Conservation (phyloP, 2,888 invertebrate species). For the Cryptocheilus praepositus region DNA sequence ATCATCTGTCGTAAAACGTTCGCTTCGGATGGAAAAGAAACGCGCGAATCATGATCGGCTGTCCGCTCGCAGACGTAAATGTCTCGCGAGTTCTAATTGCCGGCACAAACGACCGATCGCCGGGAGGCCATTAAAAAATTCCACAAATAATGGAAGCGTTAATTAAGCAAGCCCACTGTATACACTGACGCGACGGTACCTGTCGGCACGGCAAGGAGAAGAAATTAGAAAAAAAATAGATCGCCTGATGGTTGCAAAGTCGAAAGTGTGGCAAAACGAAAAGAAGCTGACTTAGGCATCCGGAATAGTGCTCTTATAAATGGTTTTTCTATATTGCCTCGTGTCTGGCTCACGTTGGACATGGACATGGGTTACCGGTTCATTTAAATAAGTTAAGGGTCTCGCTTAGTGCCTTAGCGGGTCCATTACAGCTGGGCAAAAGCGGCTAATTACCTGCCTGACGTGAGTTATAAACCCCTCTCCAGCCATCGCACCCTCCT, state of each 20-base stretch:
- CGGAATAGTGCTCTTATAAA: conserved; percentile 73
- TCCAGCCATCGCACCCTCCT: conserved; percentile 52
- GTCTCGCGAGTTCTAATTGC: not conserved
- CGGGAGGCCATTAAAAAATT: conserved; percentile 19
- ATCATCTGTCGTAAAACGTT: conserved; percentile 10
- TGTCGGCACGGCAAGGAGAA: conserved; percentile 41
- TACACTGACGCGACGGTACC: conserved; percentile 38
- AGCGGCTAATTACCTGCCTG: conserved; percentile 75
- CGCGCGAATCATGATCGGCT: not conserved
- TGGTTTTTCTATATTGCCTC: conserved; percentile 75
- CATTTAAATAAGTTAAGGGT: conserved; percentile 75
- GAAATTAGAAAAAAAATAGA: conserved; percentile 41
- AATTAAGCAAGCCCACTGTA: conserved; percentile 23
- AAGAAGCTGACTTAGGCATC: conserved; percentile 57
- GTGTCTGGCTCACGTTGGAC: conserved; percentile 68
- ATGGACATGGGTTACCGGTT: conserved; percentile 74
- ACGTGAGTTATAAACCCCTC: conserved; percentile 74
- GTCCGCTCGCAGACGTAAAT: too few relatives aligned
- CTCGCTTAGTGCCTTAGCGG: conserved; percentile 71
- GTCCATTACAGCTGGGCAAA: conserved; percentile 74
- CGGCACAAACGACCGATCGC: not conserved
- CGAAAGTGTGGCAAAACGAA: conserved; percentile 59
- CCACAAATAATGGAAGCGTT: conserved; percentile 19
- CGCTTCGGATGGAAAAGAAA: not conserved
- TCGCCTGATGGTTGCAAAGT: conserved; percentile 48